Evolutionary conservation across 2,888 invertebrate genomes (phyloP), one percentile per base, ranked within the genome.

Genomic region (Dysmachus trigonus): DNA sequence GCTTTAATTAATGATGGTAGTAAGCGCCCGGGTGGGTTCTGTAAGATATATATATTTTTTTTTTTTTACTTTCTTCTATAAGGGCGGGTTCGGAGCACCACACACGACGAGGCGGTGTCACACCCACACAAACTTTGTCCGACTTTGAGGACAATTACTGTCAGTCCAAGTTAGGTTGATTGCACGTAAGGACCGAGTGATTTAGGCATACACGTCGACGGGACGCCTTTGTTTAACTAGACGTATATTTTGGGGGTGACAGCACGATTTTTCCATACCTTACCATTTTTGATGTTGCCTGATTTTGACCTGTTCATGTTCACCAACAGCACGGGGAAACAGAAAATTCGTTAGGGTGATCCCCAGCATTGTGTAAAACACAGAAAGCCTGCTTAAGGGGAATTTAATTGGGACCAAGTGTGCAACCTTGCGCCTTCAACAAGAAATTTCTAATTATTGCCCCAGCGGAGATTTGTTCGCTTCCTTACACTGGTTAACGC

Each of bases 121-220:
- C 71, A 62, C 35, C 18, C 27, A 62, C 15, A 82, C 71, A 82
- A 82, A 71, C 18, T 82, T 22, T 35, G 62, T 82, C 62, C 35
- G 82, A 82, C 82, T 22, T 22, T 22, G 35, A 82, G 82, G 82
- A 82, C 82, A 82, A 82, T 82, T 82, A 82, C 33, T 82, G 82
- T 82, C 82, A 82, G 47, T 41, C 38, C 35, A 47, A 82, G 35
- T 82, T 62, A 22, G 30, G 71, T 35, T 62, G 82, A 82, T 82
- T 82, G 82, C 82, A 62, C 62, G 53, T 71, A 22, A 82, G 27
- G 79, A 76, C 38, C 76, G 30, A 79, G 51, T 51, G 47, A 79
- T 51, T 79, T 79, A 79, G 47, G 41, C 73, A 73, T n/a, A 73
- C 73, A 62, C 62, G 62, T 62, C 62, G 62, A 62, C 62, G 62